Percentiles rank a stretch among this genome's conserved stretches.
Evolutionary conservation across 2,113 vertebrate genomes (phyloP).

Genomic region (Penelope pileata): DNA sequence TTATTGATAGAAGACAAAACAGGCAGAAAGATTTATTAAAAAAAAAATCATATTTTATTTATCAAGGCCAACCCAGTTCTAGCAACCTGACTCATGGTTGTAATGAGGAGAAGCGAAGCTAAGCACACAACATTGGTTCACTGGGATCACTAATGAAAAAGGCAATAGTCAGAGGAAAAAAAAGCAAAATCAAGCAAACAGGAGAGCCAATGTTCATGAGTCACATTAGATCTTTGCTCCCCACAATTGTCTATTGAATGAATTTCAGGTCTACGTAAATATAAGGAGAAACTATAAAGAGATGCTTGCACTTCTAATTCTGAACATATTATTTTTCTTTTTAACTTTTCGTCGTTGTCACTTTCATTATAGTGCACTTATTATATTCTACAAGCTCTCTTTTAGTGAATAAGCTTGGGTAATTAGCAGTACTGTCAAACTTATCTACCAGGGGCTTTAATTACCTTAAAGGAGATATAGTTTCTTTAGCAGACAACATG

Average conservation of each 20-base stretch:
- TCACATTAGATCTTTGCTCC: slow-evolving; percentile 5
- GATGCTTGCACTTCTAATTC: background rate
- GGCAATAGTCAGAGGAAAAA: background rate
- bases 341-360: slow-evolving; percentile 26
- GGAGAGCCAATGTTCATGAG: background rate
- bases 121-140: background rate
- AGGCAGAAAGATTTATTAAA: background rate
- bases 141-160: background rate
- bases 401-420: slow-evolving; percentile 3
- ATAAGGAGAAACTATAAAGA: slow-evolving; percentile 3
- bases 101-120: background rate
- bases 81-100: background rate
- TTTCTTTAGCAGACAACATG: background rate
- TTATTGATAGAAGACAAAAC: background rate
- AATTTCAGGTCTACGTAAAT: slow-evolving; percentile 7
- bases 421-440: slow-evolving; percentile 54
- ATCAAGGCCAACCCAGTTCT: background rate
- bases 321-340: background rate
- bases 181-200: background rate
- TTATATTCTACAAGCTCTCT: slow-evolving; percentile 23
- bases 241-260: background rate
- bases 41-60: background rate
- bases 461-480: background rate
- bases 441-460: slow-evolving; percentile 5
- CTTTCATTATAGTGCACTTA: slow-evolving; percentile 24